Base-by-base conservation (phyloP, 2,797 vertebrate genomes). In the Prionace glauca region DNA sequence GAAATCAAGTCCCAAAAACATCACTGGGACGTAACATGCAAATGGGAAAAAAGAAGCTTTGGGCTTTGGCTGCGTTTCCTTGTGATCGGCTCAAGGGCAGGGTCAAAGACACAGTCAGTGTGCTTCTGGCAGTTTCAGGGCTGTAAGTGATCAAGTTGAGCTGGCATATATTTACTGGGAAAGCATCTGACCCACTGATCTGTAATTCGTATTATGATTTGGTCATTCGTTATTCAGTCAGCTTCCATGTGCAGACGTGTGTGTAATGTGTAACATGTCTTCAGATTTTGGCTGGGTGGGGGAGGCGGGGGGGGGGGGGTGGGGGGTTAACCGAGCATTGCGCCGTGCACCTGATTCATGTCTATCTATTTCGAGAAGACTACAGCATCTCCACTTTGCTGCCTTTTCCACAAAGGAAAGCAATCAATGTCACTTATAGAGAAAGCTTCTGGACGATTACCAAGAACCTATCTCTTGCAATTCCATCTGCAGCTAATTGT, bases 401-500 rank as follows among this genome's bases (percentile, higher is more conserved):
- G 32, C 56, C 32, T 91, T 67, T 91, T 36, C 60, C 32, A 67
- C 88, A 91, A 91, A 91, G 88, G 32, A 36, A 91, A n/a, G 60
- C 62, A 91, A 91, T 65, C 88, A 67, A 65, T 65, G 60, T 65
- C 88, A 91, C n/a, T 81, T 41, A 81, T 36, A 36, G 18, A 41
- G 0, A 81, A 91, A 65, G 32, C 32, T 91, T 65, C 88, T 91
- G 88, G 88, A 65, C 32, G 32, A 65, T 65, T 91, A 67, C 32
- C 88, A 67, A 91, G 62, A 91, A 91, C 88, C 18, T 67, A 67
- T 65, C 88, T 65, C 32, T 67, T 67, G 60, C 18, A 91, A 91
- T 91, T 91, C 16, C 88, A 91, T 62, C 88, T 65, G 88, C 60
- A 91, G 32, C 60, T 91, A 91, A 91, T 65, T 91, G 88, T 91